These are phyloP conservation scores for Trematomus loennbergii DNA, from an alignment of 2,113 vertebrate genomes.

Conservation along the genomic window DNA sequence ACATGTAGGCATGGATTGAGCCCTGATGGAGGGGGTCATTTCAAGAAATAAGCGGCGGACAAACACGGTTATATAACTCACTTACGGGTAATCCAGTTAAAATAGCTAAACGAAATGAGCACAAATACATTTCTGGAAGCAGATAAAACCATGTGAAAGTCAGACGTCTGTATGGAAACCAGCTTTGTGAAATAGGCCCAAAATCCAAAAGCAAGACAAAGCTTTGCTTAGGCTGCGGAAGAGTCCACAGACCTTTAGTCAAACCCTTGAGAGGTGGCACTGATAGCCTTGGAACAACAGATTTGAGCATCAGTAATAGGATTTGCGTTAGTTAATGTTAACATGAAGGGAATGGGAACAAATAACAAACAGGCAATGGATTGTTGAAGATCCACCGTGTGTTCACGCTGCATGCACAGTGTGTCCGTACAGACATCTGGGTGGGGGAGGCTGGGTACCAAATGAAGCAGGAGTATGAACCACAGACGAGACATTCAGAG, in stretches of 20 bases:
- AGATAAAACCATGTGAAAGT: conserved; percentile 79
- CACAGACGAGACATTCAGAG: conserved; percentile 76
- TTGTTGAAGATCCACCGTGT: conserved; percentile 49
- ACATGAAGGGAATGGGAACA: conserved; percentile 59
- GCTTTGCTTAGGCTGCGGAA: conserved; percentile 71
- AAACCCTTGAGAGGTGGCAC: conserved; percentile 56
- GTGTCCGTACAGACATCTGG: conserved; percentile 66
- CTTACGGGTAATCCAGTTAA: conserved; percentile 29
- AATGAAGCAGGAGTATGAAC: conserved; percentile 59
- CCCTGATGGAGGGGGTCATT: conserved; percentile 41
- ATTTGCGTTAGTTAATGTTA: conserved; percentile 77
- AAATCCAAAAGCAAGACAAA: conserved; percentile 78
- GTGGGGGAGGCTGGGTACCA: conserved; percentile 24
- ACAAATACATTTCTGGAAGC: conserved; percentile 32
- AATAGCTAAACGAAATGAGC: conserved; percentile 25
- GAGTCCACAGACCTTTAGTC: conserved; percentile 64
- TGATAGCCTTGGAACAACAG: conserved; percentile 46
- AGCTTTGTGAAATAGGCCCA: conserved; percentile 79
- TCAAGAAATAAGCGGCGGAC: conserved; percentile 33
- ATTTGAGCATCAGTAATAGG: conserved; percentile 56
- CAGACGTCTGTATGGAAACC: conserved; percentile 62
- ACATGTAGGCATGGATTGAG: conserved; percentile 73
- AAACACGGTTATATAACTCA: conserved; percentile 22
- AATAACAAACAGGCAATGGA: conserved; percentile 68
- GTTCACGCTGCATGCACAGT: conserved; percentile 77